Percentiles rank a stretch among this genome's conserved stretches.
These are phyloP conservation scores for Allobates femoralis DNA, from an alignment of 2,797 vertebrate genomes.

Conservation along the genomic window DNA sequence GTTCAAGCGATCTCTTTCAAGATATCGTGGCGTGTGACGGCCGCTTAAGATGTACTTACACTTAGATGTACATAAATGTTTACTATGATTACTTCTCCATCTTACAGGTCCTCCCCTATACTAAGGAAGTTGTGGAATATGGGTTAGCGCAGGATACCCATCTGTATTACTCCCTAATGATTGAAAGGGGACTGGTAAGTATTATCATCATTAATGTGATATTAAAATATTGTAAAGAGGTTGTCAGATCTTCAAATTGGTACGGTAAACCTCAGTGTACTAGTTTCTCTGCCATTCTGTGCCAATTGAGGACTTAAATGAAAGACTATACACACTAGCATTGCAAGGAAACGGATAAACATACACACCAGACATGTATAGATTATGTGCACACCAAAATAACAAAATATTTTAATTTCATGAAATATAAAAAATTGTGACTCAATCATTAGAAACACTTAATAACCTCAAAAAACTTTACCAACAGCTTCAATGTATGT, in stretches of 20 bases:
- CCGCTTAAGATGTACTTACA: background rate
- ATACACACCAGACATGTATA: no score
- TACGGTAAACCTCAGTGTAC: background rate
- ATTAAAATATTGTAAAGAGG: background rate
- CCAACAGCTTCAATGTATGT: no score
- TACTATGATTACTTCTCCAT: background rate
- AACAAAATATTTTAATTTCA: no score
- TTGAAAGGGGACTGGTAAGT: conserved; percentile 95
- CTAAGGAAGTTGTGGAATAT: conserved; percentile 84
- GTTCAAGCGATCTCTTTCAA: no score
- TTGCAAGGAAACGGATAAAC: no score
- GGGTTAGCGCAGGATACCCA: conserved; percentile 89
- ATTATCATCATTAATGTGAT: background rate
- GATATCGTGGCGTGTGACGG: no score
- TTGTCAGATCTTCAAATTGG: background rate
- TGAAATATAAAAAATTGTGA: no score
- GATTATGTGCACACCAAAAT: no score
- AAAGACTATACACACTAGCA: background rate
- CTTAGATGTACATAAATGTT: background rate
- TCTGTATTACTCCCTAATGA: conserved; percentile 88
- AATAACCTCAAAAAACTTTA: no score
- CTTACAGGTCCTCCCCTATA: conserved; percentile 82
- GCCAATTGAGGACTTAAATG: background rate
- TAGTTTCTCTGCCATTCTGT: background rate
- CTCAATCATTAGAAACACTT: no score